A percentile compares a stretch with the other conserved stretches of the same genome.
Conservation (phyloP, 2,888 invertebrate species). For the Phorcus lineatus region DNA sequence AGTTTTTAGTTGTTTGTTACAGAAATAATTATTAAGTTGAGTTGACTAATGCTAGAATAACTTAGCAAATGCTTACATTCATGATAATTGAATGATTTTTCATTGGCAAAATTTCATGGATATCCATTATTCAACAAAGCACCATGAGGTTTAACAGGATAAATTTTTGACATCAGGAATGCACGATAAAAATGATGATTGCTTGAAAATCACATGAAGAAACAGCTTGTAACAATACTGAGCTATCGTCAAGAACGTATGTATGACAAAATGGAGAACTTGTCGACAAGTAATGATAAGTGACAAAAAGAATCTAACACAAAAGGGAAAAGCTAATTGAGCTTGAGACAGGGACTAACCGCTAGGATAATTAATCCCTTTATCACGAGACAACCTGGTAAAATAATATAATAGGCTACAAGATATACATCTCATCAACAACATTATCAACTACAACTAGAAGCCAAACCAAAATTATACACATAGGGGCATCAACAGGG, state of each 20-base stretch:
- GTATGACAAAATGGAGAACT: neutral
- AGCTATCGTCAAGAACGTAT: neutral
- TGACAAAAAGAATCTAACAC: neutral
- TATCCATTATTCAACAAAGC: too few species aligned
- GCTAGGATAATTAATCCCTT: neutral
- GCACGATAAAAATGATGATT: neutral
- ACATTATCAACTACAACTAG: conserved; percentile 11
- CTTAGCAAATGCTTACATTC: too few species aligned
- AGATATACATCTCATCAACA: conserved; percentile 19
- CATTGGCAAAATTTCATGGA: too few species aligned
- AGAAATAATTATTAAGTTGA: too few species aligned
- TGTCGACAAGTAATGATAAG: neutral
- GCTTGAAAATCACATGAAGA: neutral
- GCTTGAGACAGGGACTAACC: neutral
- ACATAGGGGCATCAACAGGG: conserved; percentile 4
- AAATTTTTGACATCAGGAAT: too few species aligned
- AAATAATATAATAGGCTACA: conserved; percentile 15
- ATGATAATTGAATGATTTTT: too few species aligned
- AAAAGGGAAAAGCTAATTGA: neutral
- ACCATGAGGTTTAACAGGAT: too few species aligned
- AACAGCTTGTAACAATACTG: neutral
- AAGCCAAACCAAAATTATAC: conserved; percentile 25
- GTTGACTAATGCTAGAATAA: too few species aligned
- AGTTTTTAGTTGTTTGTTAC: too few species aligned
- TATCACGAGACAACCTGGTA: conserved; percentile 16